Evolutionary conservation across 2,888 invertebrate species (phyloP), one percentile per base, ranked within the genome.

Genomic region (Sesamia inferens): DNA sequence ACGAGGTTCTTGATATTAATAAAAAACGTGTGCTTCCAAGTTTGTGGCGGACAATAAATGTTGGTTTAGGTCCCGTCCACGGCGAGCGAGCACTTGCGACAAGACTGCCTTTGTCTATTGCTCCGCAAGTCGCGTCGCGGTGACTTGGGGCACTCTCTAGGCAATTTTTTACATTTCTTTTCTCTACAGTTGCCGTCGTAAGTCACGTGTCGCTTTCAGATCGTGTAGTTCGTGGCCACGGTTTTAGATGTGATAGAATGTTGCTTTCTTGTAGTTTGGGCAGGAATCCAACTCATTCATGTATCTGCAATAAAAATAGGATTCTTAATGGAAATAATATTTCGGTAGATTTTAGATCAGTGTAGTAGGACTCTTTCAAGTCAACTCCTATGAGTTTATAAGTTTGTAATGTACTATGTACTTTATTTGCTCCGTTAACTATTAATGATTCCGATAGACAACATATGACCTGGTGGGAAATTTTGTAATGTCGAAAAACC

Each of bases 11-110:
- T 77, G 68, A 68, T 71, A 77, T 83, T 85, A 74, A 78, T 74
- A 85, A 77, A 72, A 85, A 82, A 82, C 68, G 69, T 68, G 77
- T 19, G 65, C 59, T 81, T 62, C 59, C 65, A 58, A 76, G 66
- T 84, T 84, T 76, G 82, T 78, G 69, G 72, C 67, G 59, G 54
- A 70, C 62, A 64, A 61, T 69, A 71, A 81, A 82, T 85, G 71
- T 82, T 82, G 63, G 48, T 70, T 64, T 67, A 44, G 14, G 39
- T 10, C 51, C 7, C 5, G 19, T 65, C 16, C 65, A n/a, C 2
- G 61, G 61, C n/a, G 4, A 39, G 16, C n/a, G 16, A n/a, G 6
- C n/a, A 39, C 10, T 61, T 59, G 54, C 13, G 24, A 19, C 19
- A 7, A 42, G 62, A 44, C 6, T 16, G 19, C 24, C 0, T 55